Percentiles rank a stretch among this genome's conserved stretches.
Conservation (phyloP, 2,797 vertebrate species). For the Xiphophorus birchmanni region DNA sequence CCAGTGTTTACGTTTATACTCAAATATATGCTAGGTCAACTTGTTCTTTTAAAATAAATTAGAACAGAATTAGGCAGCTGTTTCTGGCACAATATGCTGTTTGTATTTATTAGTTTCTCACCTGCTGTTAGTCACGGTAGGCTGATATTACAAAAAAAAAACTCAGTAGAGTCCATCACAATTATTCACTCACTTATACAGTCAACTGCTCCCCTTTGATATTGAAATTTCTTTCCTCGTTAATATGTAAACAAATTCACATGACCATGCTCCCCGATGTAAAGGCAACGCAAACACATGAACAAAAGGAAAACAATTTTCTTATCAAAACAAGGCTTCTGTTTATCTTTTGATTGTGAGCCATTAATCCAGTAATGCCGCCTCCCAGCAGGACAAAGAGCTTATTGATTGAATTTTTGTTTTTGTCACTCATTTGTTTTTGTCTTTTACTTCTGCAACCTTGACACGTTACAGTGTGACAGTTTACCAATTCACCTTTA, state of each 20-base stretch:
- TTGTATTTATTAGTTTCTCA: constrained; percentile 29
- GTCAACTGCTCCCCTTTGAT: constrained; percentile 52
- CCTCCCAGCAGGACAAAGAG: not conserved
- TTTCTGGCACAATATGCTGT: constrained; percentile 24
- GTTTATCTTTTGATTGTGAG: constrained; percentile 8
- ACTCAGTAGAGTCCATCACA: constrained; percentile 44
- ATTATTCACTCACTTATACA: constrained; percentile 64
- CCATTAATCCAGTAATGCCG: not conserved
- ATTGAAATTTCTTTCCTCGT: constrained; percentile 46
- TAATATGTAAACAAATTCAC: constrained; percentile 50
- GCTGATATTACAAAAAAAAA: constrained; percentile 54
- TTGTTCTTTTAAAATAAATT: not conserved
- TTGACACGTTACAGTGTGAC: not conserved
- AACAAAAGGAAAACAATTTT: constrained; percentile 1
- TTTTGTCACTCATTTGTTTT: not conserved
- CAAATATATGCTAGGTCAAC: not conserved
- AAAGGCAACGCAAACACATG: constrained; percentile 3
- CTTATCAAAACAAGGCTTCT: not conserved
- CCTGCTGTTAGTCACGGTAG: constrained; percentile 56
- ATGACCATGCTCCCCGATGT: not conserved
- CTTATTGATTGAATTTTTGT: not conserved
- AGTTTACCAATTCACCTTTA: not conserved
- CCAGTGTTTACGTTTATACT: not conserved
- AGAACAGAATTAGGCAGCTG: constrained; percentile 9
- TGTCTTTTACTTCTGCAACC: not conserved